Conservation (phyloP, 2,113 vertebrate genomes). For the Anthoscopus minutus region DNA sequence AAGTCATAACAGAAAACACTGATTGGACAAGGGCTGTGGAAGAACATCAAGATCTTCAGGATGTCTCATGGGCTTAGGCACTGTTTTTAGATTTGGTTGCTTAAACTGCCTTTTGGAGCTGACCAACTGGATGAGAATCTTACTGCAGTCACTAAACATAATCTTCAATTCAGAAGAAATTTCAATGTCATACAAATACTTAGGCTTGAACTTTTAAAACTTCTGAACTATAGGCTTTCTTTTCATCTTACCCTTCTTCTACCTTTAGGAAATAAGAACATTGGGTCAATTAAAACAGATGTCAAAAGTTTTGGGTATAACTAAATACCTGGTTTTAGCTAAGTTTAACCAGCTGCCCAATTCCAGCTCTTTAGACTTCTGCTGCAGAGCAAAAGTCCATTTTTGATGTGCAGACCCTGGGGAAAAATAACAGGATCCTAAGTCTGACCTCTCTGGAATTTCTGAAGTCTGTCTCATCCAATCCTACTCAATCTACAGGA, state of each 20-base stretch:
- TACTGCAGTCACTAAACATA: background rate
- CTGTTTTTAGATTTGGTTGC: background rate
- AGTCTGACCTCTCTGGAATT: background rate
- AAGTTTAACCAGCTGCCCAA: background rate
- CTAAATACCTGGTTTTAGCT: background rate
- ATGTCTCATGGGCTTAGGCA: background rate
- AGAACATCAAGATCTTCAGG: background rate
- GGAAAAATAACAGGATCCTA: background rate
- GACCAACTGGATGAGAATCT: background rate
- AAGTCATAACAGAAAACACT: background rate
- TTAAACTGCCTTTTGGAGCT: background rate
- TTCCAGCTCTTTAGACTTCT: background rate
- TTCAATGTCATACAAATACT: background rate
- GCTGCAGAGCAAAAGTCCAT: background rate
- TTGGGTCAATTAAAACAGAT: background rate
- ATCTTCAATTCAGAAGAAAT: background rate
- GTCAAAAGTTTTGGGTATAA: background rate
- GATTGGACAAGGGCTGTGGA: background rate
- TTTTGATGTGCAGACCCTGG: background rate
- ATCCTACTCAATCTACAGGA: background rate
- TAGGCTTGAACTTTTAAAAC: background rate
- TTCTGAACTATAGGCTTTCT: background rate
- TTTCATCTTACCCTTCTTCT: background rate
- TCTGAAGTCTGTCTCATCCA: background rate
- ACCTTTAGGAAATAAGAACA: background rate